Evolutionary conservation across 2,113 vertebrate genomes (phyloP).

Genomic region (Ranitomeya imitator): DNA sequence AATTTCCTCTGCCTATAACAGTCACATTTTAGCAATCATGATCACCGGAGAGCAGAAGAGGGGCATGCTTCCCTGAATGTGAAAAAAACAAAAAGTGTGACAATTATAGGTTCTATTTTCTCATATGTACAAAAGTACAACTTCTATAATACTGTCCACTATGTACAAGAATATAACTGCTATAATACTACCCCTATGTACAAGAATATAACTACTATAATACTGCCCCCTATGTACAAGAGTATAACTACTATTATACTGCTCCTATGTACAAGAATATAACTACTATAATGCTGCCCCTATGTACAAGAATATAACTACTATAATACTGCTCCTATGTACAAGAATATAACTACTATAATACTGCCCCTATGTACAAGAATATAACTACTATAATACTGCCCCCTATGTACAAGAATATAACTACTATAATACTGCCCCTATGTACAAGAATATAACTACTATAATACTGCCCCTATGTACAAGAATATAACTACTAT

Average conservation of each 20-base stretch:
- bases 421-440: neutral
- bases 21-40: too few species aligned
- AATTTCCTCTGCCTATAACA: too few species aligned
- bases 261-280: too few species aligned
- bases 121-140: neutral
- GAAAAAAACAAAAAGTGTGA: too few species aligned
- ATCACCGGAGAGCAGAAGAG: too few species aligned
- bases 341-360: neutral
- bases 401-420: neutral
- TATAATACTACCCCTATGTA: neutral
- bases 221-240: too few species aligned
- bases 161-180: neutral
- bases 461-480: neutral
- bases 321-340: too few species aligned
- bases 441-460: constrained; percentile 1
- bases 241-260: too few species aligned
- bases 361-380: neutral
- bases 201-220: neutral
- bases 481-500: constrained; percentile 6
- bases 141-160: neutral
- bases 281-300: too few species aligned
- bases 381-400: constrained; percentile 1
- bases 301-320: too few species aligned
- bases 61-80: too few species aligned
- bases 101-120: neutral